Conservation (phyloP, 2,888 invertebrate genomes). For the Rhodophaea formosa region DNA sequence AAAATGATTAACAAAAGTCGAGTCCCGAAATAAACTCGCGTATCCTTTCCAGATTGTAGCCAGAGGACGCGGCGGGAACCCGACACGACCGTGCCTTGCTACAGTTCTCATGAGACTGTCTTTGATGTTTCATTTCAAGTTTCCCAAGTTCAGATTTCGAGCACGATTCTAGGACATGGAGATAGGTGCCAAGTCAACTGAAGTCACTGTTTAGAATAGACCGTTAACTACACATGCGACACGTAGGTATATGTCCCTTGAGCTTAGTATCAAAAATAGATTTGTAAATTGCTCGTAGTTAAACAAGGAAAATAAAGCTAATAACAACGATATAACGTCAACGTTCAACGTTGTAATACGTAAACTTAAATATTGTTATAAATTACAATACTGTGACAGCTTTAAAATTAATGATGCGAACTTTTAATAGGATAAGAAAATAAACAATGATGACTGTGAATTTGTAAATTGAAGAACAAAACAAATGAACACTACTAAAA, state of each 20-base stretch:
- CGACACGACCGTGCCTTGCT: slow-evolving; percentile 50
- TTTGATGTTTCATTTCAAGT: slow-evolving; percentile 36
- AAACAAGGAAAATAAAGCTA: slow-evolving; percentile 4
- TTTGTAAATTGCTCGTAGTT: slow-evolving; percentile 3
- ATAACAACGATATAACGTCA: neutral
- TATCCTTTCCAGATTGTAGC: slow-evolving; percentile 55
- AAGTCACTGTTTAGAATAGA: slow-evolving; percentile 20
- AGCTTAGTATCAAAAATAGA: slow-evolving; percentile 13
- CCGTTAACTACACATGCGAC: slow-evolving; percentile 9
- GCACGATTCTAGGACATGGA: slow-evolving; percentile 29
- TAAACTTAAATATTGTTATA: neutral
- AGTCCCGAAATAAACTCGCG: slow-evolving; percentile 62
- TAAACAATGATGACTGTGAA: too few relatives aligned
- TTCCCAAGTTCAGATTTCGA: slow-evolving; percentile 34
- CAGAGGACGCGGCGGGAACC: slow-evolving; percentile 31
- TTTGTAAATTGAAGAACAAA: too few relatives aligned
- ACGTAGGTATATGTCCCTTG: slow-evolving; percentile 1
- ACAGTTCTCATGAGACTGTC: slow-evolving; percentile 55
- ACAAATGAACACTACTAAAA: too few relatives aligned
- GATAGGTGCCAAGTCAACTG: slow-evolving; percentile 21
- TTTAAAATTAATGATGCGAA: too few relatives aligned
- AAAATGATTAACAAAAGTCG: slow-evolving; percentile 59
- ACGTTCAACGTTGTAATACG: neutral
- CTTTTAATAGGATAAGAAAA: too few relatives aligned
- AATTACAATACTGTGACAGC: too few relatives aligned